A percentile compares a stretch with the other conserved stretches of the same genome.
phyloP scores from a whole-genome alignment of 2,797 vertebrate genomes.

The Echiichthys vipera region DNA sequence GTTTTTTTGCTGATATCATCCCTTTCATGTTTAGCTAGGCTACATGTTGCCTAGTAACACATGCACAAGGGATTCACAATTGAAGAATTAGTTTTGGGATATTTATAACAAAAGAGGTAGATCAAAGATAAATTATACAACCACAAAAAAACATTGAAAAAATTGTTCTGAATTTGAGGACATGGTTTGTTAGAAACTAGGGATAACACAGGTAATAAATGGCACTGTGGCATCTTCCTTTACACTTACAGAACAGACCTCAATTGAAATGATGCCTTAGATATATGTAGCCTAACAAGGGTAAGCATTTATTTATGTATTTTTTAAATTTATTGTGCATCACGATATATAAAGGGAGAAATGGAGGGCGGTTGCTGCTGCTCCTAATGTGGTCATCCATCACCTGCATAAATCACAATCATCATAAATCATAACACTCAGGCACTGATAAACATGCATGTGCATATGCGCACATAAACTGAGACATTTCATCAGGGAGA shows the following conservation, averaged over 20 bases:
- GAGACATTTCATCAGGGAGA: slow-evolving; percentile 42
- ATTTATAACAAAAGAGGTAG: background rate
- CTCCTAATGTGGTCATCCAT: slow-evolving; percentile 72
- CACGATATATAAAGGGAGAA: slow-evolving; percentile 26
- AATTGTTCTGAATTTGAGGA: background rate
- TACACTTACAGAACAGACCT: background rate
- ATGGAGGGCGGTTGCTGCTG: slow-evolving; percentile 2
- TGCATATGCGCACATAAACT: slow-evolving; percentile 40
- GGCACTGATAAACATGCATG: slow-evolving; percentile 57
- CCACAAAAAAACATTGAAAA: background rate
- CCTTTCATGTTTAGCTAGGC: slow-evolving; percentile 17
- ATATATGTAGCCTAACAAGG: slow-evolving; percentile 32
- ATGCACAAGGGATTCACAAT: background rate
- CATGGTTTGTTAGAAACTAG: background rate
- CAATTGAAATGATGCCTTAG: background rate
- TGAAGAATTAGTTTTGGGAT: background rate
- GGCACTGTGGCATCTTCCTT: background rate
- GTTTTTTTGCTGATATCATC: slow-evolving; percentile 5
- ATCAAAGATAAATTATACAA: slow-evolving; percentile 2
- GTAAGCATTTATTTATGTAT: slow-evolving; percentile 24
- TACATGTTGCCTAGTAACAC: slow-evolving; percentile 31
- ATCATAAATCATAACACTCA: slow-evolving; percentile 68
- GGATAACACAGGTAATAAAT: background rate
- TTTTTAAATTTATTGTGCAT: slow-evolving; percentile 28
- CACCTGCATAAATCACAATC: slow-evolving; percentile 68